Conservation (phyloP, 1,140 invertebrate genomes). For the Trachymyrmex septentrionalis region DNA sequence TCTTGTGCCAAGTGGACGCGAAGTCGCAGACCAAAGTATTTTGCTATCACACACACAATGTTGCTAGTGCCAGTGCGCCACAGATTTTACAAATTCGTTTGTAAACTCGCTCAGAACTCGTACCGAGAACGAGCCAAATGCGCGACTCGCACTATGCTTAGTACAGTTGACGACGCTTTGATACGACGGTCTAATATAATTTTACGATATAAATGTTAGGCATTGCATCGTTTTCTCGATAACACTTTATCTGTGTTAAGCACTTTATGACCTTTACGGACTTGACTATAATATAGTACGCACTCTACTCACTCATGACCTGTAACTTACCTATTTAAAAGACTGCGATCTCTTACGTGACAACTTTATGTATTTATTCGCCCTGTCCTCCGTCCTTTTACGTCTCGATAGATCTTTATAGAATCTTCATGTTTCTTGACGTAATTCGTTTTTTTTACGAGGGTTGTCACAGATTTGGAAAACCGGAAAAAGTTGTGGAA, state of each 20-base stretch:
- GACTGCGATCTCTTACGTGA: constrained; percentile 66
- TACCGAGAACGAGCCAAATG: too few relatives aligned
- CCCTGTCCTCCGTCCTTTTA: constrained; percentile 70
- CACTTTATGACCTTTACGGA: constrained; percentile 48
- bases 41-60: constrained; percentile 59
- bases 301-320: constrained; percentile 50
- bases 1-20: constrained; percentile 74
- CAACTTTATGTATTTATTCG: constrained; percentile 69
- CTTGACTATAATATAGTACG: constrained; percentile 3
- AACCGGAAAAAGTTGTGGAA: too few relatives aligned
- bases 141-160: constrained; percentile 26
- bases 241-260: constrained; percentile 61
- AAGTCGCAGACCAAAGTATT: constrained; percentile 65
- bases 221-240: constrained; percentile 27
- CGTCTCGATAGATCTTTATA: constrained; percentile 57
- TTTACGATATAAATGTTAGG: constrained; percentile 56
- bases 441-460: constrained; percentile 43
- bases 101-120: constrained; percentile 12
- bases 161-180: constrained; percentile 25
- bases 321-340: constrained; percentile 67
- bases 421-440: constrained; percentile 46
- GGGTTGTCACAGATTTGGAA: background rate
- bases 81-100: constrained; percentile 19
- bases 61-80: background rate
- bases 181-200: constrained; percentile 57